Evolutionary conservation across 2,888 invertebrate genomes (phyloP), one percentile per base, ranked within the genome.

Genomic region (Eurytoma californica): DNA sequence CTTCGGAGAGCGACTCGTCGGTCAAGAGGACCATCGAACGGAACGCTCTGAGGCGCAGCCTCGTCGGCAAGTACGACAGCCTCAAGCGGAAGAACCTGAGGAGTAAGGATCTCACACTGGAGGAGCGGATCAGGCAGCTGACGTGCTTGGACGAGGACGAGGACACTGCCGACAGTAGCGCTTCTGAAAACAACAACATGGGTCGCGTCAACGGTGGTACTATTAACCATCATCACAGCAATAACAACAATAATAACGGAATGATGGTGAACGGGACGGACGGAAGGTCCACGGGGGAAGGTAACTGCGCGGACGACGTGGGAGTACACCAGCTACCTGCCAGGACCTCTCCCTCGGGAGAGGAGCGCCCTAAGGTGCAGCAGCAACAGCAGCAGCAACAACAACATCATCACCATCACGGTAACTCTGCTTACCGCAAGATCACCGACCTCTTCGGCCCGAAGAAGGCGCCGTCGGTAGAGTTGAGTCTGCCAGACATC

Each of bases 71-170:
- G 83, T 95, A 93, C 88, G 94, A 93, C 18, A 75, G 84, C 81
- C 91, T 92, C 85, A 93, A 92, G 82, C 92, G 92, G 86, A 92
- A 92, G 86, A 91, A 91, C 84, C 86, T 91, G 70, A 89, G 90
- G 74, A 90, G 91, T 82, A 92, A 94, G 87, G 95, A 96, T 83
- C 94, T 95, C 72, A 96, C 96, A 0, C 91, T 97, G 57, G 95
- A 96, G 77, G 97, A 97, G 86, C 93, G 97, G 81, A 96, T 97
- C 83, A 94, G 96, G 66, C 94, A 95, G 87, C 91, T 97, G 68
- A 97, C 97, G 0, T 96, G 96, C 87, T 87, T 90, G 3, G 95
- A 96, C 88, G 94, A 96, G 57, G 96, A 96, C 81, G 95, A 96
- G 66, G 86, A 80, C 18, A 61, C 77, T 0, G 74, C 76, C 16